Percentiles rank a stretch among this genome's conserved stretches.
Evolutionary conservation across 1,140 invertebrate genomes (phyloP).

Genomic region (Chlorops oryzae): DNA sequence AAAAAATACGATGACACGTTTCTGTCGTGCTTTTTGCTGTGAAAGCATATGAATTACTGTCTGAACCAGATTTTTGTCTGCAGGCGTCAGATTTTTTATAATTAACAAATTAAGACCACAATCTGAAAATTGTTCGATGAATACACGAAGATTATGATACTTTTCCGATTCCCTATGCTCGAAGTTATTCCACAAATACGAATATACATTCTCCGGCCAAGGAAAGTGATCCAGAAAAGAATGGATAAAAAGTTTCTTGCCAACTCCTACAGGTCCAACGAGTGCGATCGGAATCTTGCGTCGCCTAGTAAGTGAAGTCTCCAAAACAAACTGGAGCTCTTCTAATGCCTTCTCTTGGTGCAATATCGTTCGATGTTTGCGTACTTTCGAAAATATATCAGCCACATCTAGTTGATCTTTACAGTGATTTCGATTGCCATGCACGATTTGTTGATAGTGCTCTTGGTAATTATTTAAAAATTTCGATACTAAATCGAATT

Average conservation of each 20-base stretch:
- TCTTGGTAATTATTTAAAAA: constrained; percentile 15
- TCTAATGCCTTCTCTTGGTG: constrained; percentile 24
- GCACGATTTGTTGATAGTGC: constrained; percentile 22
- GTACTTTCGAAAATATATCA: constrained; percentile 15
- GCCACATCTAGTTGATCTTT: constrained; percentile 10
- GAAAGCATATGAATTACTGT: constrained; percentile 27
- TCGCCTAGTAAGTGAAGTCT: constrained; percentile 18
- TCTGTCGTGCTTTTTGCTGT: constrained; percentile 22
- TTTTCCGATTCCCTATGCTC: constrained; percentile 25
- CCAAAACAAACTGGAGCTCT: constrained; percentile 20
- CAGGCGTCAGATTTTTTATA: constrained; percentile 29
- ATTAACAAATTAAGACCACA: constrained; percentile 35
- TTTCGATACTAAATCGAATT: constrained; percentile 8
- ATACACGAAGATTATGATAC: constrained; percentile 26
- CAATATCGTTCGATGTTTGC: constrained; percentile 16
- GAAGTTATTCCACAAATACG: constrained; percentile 33
- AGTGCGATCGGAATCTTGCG: constrained; percentile 32
- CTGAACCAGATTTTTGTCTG: too few species aligned
- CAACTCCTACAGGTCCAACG: constrained; percentile 31
- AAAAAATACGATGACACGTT: constrained; percentile 31
- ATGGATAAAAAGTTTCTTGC: constrained; percentile 23
- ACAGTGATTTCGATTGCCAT: constrained; percentile 31
- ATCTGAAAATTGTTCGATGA: constrained; percentile 24
- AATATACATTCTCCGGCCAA: constrained; percentile 35
- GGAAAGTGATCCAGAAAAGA: constrained; percentile 24